Evolutionary conservation across 2,888 invertebrate genomes (phyloP), one percentile per base, ranked within the genome.

Genomic region (Brachynemurus nebulosus): DNA sequence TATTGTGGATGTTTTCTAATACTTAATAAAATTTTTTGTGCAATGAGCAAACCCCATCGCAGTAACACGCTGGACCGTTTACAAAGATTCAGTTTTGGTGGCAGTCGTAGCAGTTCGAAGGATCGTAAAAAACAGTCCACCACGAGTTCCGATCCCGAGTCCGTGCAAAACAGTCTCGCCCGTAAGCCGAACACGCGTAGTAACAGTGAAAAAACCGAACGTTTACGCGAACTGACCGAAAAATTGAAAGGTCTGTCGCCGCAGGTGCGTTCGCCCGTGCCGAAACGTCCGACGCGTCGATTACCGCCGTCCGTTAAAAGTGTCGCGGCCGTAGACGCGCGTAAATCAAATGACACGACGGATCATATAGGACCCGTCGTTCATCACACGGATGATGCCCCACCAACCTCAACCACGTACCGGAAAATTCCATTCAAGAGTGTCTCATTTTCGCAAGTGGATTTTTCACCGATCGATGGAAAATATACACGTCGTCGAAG

Each of bases 401-500:
- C 57, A 42, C 33, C 23, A 30, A 46, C 25, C n/a, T 17, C 16
- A 11, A 30, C 18, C 52, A 48, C 46, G n/a, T 46, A 49, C 40
- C 65, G 77, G 56, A 72, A 74, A 48, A 76, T 80, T 53, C 85
- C 86, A 2, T 81, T 79, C 59, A 76, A 89, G 30, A 86, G 86
- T 57, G 86, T 86, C 5, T 89, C 89, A 6, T 89, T 90, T 58
- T 86, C 89, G 1, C 86, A 89, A 64, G 85, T 85, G 48, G 88
- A 89, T 61, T 82, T 79, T 55, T 69, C 68, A 8, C 69, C 76
- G 1, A 76, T 76, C 43, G 77, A 78, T 50, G 70, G 71, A 36
- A 76, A 76, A 54, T 76, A 70, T 21, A 64, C 71, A 50, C 64
- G 53, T 48, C 52, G 54, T 42, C 49, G 50, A 25, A 47, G 14